Percentiles rank a stretch among this genome's conserved stretches.
Evolutionary conservation across 2,888 invertebrate species (phyloP).

Genomic region (Phortica magna): DNA sequence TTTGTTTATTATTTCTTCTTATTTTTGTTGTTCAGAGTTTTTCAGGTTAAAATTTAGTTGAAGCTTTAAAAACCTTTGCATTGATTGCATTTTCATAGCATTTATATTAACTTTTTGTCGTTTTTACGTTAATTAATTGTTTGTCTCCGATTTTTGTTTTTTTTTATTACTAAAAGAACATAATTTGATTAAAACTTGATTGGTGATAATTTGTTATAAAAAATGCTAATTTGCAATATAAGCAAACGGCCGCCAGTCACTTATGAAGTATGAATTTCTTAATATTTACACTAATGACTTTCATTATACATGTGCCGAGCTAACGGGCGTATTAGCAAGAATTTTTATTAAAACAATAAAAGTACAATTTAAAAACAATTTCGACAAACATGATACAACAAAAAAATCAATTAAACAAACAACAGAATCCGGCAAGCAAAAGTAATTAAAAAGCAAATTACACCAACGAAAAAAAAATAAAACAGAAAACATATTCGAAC

Average conservation of each 20-base stretch:
- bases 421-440: conserved; percentile 49
- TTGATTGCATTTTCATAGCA: no score
- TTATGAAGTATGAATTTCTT: no score
- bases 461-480: conserved; percentile 32
- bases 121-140: background rate
- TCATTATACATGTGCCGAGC: background rate
- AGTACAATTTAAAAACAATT: conserved; percentile 45
- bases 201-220: no score
- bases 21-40: no score
- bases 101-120: no score
- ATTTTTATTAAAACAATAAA: conserved; percentile 36
- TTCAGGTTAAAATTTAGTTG: no score
- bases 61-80: no score
- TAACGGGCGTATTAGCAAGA: conserved; percentile 35
- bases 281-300: conserved; percentile 14
- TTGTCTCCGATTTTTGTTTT: background rate
- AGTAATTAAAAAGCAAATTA: background rate
- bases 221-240: no score
- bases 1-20: no score
- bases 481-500: conserved; percentile 46
- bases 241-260: no score
- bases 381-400: conserved; percentile 40
- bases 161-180: conserved; percentile 20
- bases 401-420: conserved; percentile 48
- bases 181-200: no score